phyloP scores from a whole-genome alignment of 1,140 invertebrate genomes.

The Drosophila pachea region DNA sequence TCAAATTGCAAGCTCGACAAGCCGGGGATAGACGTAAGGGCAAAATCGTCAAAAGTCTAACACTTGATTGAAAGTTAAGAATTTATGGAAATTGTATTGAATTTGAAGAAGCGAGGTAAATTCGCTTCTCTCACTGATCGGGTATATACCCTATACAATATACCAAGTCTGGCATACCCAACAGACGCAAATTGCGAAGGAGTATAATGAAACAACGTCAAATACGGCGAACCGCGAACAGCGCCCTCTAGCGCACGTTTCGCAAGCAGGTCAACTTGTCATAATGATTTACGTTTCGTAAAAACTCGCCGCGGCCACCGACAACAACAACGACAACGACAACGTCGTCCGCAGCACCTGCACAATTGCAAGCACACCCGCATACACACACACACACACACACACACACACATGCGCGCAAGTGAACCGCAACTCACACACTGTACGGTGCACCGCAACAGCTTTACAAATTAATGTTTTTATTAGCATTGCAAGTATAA shows the following conservation, averaged over 20 bases:
- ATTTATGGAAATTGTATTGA: too few species aligned
- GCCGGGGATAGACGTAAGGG: too few species aligned
- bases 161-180: too few species aligned
- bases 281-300: constrained; percentile 70
- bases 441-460: constrained; percentile 4
- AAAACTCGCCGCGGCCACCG: constrained; percentile 44
- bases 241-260: constrained; percentile 43
- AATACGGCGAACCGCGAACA: constrained; percentile 5
- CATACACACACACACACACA: constrained; percentile 5
- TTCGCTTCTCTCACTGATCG: too few species aligned
- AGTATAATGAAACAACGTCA: constrained; percentile 2
- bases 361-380: constrained; percentile 41
- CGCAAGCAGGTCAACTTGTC: constrained; percentile 72
- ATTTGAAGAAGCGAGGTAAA: too few species aligned
- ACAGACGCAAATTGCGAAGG: too few species aligned
- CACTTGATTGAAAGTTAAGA: too few species aligned
- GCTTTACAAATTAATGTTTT: constrained; percentile 62
- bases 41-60: background rate
- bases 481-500: constrained; percentile 59
- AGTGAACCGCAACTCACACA: background rate
- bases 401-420: constrained; percentile 13
- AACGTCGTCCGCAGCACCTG: constrained; percentile 46
- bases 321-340: constrained; percentile 40
- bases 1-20: too few species aligned
- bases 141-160: too few species aligned